These are phyloP conservation scores for Mamestra brassicae DNA, from an alignment of 2,888 invertebrate species.

Conservation along the genomic window DNA sequence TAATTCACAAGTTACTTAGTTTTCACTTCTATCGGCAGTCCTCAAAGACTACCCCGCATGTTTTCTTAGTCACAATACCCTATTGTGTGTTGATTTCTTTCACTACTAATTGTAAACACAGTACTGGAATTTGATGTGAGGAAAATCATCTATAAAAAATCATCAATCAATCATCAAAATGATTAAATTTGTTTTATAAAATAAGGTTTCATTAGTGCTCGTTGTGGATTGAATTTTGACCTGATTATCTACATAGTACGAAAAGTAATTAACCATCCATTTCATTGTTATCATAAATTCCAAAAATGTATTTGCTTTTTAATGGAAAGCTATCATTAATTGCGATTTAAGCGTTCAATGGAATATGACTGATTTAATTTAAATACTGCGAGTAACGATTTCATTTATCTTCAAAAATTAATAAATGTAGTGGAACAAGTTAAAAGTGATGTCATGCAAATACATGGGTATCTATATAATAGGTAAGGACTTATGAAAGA, in stretches of 20 bases:
- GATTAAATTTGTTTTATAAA: neutral
- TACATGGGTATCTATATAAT: neutral
- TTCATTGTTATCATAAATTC: neutral
- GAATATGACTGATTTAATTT: neutral
- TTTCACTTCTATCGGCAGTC: too few relatives aligned
- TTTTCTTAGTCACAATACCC: too few relatives aligned
- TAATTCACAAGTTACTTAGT: too few relatives aligned
- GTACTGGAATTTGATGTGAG: too few relatives aligned
- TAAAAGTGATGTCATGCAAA: neutral
- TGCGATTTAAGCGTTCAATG: neutral
- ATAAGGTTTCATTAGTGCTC: neutral
- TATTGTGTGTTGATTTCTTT: too few relatives aligned
- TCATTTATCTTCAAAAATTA: neutral
- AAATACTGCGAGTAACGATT: neutral
- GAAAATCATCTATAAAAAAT: too few relatives aligned
- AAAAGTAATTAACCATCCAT: neutral
- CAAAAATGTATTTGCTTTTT: neutral
- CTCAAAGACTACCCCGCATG: too few relatives aligned
- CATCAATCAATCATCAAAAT: too few relatives aligned
- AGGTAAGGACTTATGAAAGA: neutral
- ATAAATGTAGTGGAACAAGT: neutral
- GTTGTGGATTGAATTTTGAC: neutral
- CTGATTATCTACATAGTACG: neutral
- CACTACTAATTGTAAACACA: too few relatives aligned
- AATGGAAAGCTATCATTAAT: slow-evolving; percentile 12